phyloP scores from a whole-genome alignment of 2,888 invertebrate species.

The Magallana nippona region DNA sequence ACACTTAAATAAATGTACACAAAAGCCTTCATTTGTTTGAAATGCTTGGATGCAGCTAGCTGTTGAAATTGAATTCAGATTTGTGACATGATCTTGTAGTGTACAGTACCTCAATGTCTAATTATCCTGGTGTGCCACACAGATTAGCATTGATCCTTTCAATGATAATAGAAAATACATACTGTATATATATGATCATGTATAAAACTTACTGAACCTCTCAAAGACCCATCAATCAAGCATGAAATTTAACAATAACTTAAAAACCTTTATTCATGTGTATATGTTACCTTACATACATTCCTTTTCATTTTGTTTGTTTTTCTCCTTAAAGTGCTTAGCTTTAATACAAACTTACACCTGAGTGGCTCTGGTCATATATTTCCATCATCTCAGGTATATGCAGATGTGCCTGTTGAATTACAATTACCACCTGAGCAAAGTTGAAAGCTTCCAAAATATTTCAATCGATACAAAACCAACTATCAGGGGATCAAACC shows the following conservation, averaged over 20 bases:
- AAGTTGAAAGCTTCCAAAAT: not conserved
- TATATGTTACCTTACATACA: not conserved
- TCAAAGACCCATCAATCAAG: not conserved
- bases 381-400: slow-evolving; percentile 11
- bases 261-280: not conserved
- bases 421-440: not conserved
- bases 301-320: slow-evolving; percentile 1
- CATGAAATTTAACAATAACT: not conserved
- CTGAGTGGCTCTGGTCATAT: not conserved
- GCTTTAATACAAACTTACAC: not conserved
- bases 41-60: too few relatives aligned
- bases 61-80: too few relatives aligned
- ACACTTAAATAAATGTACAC: too few relatives aligned
- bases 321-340: slow-evolving; percentile 11
- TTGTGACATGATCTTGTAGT: too few relatives aligned
- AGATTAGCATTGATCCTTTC: too few relatives aligned
- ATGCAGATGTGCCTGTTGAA: not conserved
- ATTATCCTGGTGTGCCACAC: too few relatives aligned
- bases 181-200: not conserved
- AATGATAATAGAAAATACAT: not conserved
- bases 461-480: not conserved
- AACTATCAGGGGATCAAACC: not conserved
- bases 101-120: too few relatives aligned
- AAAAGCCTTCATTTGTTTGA: too few relatives aligned
- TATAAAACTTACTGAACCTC: not conserved